Evolutionary conservation across 2,888 invertebrate genomes (phyloP).

Genomic region (Oscheius myriophilus): DNA sequence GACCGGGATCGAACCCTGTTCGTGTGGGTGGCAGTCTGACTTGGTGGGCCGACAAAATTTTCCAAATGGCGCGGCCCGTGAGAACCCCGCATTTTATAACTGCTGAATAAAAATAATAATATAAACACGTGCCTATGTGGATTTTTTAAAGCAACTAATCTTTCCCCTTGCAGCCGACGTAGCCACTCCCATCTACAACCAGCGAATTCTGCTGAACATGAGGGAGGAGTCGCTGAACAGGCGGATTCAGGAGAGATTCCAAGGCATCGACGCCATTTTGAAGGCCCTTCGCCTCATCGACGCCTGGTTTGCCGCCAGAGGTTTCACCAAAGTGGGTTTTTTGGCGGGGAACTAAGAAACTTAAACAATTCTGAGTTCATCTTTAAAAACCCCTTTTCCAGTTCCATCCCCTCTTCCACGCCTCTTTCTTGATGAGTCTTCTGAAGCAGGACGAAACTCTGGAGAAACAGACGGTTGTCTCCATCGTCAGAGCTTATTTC

Average conservation of each 20-base stretch:
- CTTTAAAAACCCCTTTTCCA: not conserved
- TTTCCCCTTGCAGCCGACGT: not conserved
- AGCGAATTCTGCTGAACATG: constrained; percentile 10
- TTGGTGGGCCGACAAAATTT: no score
- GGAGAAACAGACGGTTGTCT: not conserved
- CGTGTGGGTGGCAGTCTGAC: no score
- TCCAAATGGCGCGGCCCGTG: no score
- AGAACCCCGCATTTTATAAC: no score
- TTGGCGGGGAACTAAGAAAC: not conserved
- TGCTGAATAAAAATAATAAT: no score
- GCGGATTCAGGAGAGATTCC: not conserved
- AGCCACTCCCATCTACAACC: constrained; percentile 11
- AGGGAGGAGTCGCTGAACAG: constrained; percentile 4
- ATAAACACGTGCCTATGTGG: no score
- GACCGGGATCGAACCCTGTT: no score
- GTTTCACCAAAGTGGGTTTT: not conserved
- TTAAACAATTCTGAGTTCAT: not conserved
- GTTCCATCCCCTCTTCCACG: constrained; percentile 3
- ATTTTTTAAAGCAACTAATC: no score
- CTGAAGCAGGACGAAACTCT: not conserved
- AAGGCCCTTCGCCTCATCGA: not conserved
- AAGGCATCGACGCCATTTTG: not conserved
- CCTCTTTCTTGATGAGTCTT: constrained; percentile 9
- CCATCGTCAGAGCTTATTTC: not conserved
- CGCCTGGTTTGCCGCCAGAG: not conserved